Evolutionary conservation across 2,797 vertebrate genomes (phyloP), one percentile per base, ranked within the genome.

Genomic region (Acanthurus lineatus): DNA sequence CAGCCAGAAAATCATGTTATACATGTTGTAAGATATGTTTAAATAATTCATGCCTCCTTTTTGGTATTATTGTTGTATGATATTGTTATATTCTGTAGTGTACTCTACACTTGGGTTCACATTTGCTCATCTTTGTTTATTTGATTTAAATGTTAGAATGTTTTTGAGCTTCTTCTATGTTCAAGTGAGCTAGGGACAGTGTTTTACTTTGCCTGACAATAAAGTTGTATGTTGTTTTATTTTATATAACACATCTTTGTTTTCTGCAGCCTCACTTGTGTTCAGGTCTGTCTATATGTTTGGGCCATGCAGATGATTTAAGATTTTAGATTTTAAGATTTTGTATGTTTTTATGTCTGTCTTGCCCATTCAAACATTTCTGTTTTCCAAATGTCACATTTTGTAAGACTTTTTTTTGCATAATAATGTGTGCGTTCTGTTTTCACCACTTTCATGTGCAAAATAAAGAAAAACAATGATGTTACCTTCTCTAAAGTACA

Each of bases 401-500:
- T 38, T 60, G 2, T 15, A 15, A 9, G 2, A 25, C 7, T 40
- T 25, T 58, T 28, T 38, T 58, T 45, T 14, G 3, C 3, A 28
- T 20, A 11, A 19, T 16, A 28, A 4, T 20, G 44, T 20, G 9
- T 61, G 16, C 10, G n/a, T 72, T 58, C 15, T 69, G 35, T 48
- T 71, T 61, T 70, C 28, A 57, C 44, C 4, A 45, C 63, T 51
- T 28, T 59, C 38, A 45, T 25, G 28, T 12, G 1, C 3, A 38
- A 19, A 38, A 32, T 0, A 56, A 48, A 15, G 48, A 15, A 35
- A 35, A 67, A 58, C 6, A 61, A 62, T 4, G 10, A 14, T 0
- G 3, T 47, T 95, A 99, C 98, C 97, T 99, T 99, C 92, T 99
- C 98, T 95, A 99, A 95, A 57, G 98, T 99, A 93, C 95, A 96